phyloP scores from a whole-genome alignment of 2,888 invertebrate species.

The Hirtodrosophila confusa region DNA sequence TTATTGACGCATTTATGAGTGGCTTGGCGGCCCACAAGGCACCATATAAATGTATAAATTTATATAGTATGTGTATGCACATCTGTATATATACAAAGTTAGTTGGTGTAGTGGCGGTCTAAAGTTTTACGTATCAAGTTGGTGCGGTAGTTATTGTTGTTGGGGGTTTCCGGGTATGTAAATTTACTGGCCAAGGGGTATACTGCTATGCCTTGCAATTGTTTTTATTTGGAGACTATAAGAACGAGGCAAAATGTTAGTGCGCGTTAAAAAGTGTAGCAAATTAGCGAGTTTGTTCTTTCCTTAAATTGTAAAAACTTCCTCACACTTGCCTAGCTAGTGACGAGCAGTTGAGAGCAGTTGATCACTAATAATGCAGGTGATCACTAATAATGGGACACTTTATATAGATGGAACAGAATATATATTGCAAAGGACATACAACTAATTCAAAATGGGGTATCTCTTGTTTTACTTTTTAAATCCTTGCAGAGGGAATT shows the following conservation, averaged over 20 bases:
- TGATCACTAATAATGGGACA: too few relatives aligned
- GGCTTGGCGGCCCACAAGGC: slow-evolving; percentile 65
- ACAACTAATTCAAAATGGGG: too few relatives aligned
- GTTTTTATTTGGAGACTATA: slow-evolving; percentile 56
- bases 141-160: slow-evolving; percentile 36
- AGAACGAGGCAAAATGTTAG: slow-evolving; percentile 63
- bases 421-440: too few relatives aligned
- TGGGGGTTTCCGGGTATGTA: slow-evolving; percentile 70
- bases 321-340: too few relatives aligned
- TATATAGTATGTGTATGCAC: background rate
- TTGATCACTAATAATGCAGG: too few relatives aligned
- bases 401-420: too few relatives aligned
- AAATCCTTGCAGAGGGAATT: too few relatives aligned
- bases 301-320: background rate
- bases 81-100: slow-evolving; percentile 10
- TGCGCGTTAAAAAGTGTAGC: slow-evolving; percentile 29
- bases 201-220: slow-evolving; percentile 51
- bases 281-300: slow-evolving; percentile 20
- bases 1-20: slow-evolving; percentile 80
- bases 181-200: slow-evolving; percentile 64
- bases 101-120: slow-evolving; percentile 40
- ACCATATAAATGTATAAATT: slow-evolving; percentile 22
- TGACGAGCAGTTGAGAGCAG: too few relatives aligned
- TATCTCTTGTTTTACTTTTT: too few relatives aligned
- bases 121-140: slow-evolving; percentile 64